Conservation (phyloP, 2,113 vertebrate genomes). For the Pteruthius melanotis region DNA sequence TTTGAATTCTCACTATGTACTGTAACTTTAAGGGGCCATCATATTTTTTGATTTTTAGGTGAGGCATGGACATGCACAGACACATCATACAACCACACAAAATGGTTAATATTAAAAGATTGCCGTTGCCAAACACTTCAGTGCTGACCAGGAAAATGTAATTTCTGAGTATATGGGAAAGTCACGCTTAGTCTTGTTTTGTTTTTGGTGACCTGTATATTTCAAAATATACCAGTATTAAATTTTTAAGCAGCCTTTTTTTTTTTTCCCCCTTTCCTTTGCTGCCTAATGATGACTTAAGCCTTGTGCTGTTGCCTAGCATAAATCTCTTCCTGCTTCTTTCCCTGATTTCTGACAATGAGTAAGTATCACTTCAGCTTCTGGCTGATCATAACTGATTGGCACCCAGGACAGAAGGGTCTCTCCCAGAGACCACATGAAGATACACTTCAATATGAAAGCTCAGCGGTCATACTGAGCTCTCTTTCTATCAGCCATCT, state of each 20-base stretch:
- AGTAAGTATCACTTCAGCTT: conserved; percentile 35
- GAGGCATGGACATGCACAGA: background rate
- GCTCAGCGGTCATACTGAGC: background rate
- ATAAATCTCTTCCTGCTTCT: conserved; percentile 9
- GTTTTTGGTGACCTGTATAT: background rate
- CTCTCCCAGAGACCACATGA: background rate
- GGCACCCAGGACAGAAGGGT: conserved; percentile 11
- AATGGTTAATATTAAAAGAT: background rate
- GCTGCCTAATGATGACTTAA: background rate
- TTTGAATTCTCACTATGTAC: background rate
- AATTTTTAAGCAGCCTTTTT: background rate
- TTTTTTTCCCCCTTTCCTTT: background rate
- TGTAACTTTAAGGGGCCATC: background rate
- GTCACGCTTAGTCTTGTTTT: background rate
- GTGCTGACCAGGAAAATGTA: background rate
- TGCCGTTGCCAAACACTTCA: background rate
- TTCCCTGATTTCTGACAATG: conserved; percentile 12
- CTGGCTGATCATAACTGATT: conserved; percentile 30
- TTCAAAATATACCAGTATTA: background rate
- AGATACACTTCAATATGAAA: background rate
- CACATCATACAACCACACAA: background rate
- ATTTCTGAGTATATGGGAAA: background rate
- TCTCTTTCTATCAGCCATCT: background rate
- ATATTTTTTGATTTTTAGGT: background rate
- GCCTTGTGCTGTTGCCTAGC: background rate